A percentile compares a stretch with the other conserved stretches of the same genome.
Evolutionary conservation across 2,888 invertebrate genomes (phyloP).

Genomic region (Spisula solida): DNA sequence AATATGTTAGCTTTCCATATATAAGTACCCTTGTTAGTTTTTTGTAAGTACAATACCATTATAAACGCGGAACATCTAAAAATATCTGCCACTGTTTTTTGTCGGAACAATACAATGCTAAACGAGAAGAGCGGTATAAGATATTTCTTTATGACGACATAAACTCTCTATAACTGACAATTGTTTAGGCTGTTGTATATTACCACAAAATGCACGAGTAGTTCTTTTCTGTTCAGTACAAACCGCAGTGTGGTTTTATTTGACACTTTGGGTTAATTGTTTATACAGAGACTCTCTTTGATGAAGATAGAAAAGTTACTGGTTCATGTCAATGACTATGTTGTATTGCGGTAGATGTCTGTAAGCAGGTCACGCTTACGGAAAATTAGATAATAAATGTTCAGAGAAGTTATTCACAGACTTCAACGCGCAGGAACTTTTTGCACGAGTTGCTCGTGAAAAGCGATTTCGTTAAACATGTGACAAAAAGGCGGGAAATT

Average conservation of each 20-base stretch:
- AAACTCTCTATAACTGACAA: not conserved
- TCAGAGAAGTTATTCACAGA: not conserved
- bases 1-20: too few relatives aligned
- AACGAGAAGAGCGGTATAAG: constrained; percentile 2
- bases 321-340: constrained; percentile 23
- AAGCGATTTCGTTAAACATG: too few relatives aligned
- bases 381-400: not conserved
- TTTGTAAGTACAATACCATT: too few relatives aligned
- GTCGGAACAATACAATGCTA: not conserved
- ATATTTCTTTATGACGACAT: constrained; percentile 9
- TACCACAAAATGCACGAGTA: not conserved
- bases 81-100: too few relatives aligned
- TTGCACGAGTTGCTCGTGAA: too few relatives aligned
- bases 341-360: constrained; percentile 28
- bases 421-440: not conserved
- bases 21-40: too few relatives aligned
- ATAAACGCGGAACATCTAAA: too few relatives aligned
- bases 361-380: not conserved
- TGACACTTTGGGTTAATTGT: constrained; percentile 26
- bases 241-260: constrained; percentile 3
- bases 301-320: constrained; percentile 34
- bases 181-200: constrained; percentile 6
- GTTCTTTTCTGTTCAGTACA: not conserved
- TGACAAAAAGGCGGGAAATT: too few relatives aligned
- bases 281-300: constrained; percentile 27